Base-by-base conservation (phyloP, 2,797 vertebrate genomes). In the Helarctos malayanus region DNA sequence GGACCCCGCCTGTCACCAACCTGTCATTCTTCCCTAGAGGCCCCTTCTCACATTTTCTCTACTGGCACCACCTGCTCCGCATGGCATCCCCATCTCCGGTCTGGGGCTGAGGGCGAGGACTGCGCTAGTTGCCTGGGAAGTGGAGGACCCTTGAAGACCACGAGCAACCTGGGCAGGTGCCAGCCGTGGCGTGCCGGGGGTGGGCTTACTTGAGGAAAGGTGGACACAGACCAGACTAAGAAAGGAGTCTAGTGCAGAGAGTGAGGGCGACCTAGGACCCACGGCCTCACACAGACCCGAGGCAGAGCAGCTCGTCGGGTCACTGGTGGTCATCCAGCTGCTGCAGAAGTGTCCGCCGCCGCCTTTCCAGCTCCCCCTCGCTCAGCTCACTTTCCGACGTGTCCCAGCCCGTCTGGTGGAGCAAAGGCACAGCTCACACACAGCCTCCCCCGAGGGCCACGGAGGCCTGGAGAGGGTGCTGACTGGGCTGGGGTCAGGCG, bases 371-470 rank as follows among this genome's bases (percentile, higher is more conserved):
- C 96, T 99, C 98, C 11, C 98, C 98, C 94, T 99, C 98, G 13
- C 98, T 99, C 94, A 99, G 98, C 96, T 99, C 98, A 2, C 98
- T 99, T 95, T 99, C 98, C 9, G 98, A 99, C 0, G 98, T 99
- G 96, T 99, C 98, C 98, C 98, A 99, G 95, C 98, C 98, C 89
- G 98, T 98, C 98, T 99, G 97, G 89, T 78, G 95, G 95, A 95
- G 97, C 96, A 97, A 94, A 97, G 97, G 92, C 95, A 93, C 45
- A 59, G 92, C 83, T 98, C 91, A 98, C 68, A 84, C 79, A 61
- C 32, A 61, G 97, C 92, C 68, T 91, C 82, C 61, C 54, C 88
- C 4, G 16, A 85, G 63, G 75, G 84, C 94, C 38, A 0, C 15
- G 13, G 69, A 38, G 84, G 93, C 83, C 82, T 38, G 35, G 38